phyloP scores from a whole-genome alignment of 2,113 vertebrate species.

The Morone saxatilis region DNA sequence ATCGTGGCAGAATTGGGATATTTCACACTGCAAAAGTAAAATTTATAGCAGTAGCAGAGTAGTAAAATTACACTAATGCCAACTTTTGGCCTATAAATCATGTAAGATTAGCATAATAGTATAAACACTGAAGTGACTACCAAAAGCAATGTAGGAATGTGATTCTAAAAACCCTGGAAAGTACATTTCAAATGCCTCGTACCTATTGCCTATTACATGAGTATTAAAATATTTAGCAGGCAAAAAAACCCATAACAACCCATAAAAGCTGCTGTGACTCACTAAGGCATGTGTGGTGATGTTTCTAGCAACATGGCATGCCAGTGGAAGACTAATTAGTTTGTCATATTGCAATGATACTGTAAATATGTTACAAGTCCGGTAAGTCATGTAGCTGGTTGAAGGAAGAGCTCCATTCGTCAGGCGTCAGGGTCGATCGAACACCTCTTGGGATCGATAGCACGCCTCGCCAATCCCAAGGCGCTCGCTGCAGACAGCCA shows the following conservation, averaged over 20 bases:
- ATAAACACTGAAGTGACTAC: neutral
- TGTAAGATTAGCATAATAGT: neutral
- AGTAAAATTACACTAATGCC: neutral
- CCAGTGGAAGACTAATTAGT: neutral
- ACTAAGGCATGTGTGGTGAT: neutral
- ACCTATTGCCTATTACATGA: neutral
- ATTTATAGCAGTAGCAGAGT: neutral
- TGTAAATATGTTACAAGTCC: slow-evolving; percentile 30
- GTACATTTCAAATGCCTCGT: neutral
- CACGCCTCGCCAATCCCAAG: slow-evolving; percentile 79
- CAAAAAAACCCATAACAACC: neutral
- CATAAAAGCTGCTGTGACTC: neutral
- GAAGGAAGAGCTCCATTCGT: slow-evolving; percentile 81
- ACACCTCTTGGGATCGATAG: slow-evolving; percentile 91
- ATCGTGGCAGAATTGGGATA: too few species aligned
- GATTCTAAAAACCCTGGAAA: neutral
- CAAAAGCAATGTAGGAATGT: neutral
- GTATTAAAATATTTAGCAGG: neutral
- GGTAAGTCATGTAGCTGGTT: slow-evolving; percentile 25
- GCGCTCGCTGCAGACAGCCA: slow-evolving; percentile 40
- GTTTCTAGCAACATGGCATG: neutral
- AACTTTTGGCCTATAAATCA: neutral
- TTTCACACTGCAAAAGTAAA: neutral
- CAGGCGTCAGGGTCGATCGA: slow-evolving; percentile 91
- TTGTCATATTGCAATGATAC: neutral